These are phyloP conservation scores for Lagopus muta DNA, from an alignment of 2,113 vertebrate genomes.

Conservation along the genomic window DNA sequence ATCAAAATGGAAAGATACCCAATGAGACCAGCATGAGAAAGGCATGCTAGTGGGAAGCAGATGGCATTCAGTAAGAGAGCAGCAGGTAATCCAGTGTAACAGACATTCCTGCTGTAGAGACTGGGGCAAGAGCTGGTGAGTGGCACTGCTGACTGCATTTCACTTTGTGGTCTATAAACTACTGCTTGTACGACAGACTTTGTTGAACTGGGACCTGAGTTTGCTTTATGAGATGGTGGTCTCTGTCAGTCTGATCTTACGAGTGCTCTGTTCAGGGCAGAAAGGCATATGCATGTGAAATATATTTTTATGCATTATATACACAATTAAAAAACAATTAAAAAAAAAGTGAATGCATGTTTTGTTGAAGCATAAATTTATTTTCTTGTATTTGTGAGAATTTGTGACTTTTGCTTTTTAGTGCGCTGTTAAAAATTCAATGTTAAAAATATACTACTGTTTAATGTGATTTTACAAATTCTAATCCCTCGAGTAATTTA, in stretches of 20 bases:
- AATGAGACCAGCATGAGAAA: neutral
- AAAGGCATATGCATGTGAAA: neutral
- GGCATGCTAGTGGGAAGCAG: neutral
- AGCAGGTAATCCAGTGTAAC: neutral
- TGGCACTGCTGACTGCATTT: neutral
- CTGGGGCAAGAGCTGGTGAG: neutral
- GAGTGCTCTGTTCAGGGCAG: neutral
- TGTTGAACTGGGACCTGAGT: neutral
- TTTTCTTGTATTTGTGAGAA: neutral
- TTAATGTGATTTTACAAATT: neutral
- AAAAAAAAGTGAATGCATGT: neutral
- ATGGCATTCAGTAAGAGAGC: neutral
- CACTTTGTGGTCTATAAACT: neutral
- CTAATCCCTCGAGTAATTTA: neutral
- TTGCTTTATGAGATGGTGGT: neutral
- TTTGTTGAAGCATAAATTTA: neutral
- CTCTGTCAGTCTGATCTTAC: neutral
- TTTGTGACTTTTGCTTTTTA: neutral
- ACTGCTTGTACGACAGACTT: neutral
- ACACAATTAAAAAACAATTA: neutral
- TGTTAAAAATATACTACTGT: neutral
- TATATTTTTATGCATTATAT: neutral
- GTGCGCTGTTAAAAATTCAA: neutral
- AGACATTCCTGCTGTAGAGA: neutral
- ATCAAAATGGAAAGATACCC: neutral